phyloP scores from a whole-genome alignment of 2,888 invertebrate genomes.

The Hedya salicella region DNA sequence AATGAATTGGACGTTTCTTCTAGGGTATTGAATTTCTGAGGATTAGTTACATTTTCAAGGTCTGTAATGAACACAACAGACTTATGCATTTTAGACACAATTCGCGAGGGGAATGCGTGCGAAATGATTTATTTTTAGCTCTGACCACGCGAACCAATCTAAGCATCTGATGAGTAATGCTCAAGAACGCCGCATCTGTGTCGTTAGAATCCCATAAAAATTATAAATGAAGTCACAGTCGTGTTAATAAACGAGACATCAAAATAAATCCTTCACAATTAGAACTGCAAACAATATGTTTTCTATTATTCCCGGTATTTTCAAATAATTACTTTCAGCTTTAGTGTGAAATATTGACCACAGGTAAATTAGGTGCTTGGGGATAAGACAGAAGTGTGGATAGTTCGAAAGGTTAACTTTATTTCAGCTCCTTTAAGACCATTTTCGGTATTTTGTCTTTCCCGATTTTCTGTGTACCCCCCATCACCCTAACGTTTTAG shows the following conservation, averaged over 20 bases:
- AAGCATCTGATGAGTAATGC: conserved; percentile 10
- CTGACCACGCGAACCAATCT: conserved; percentile 5
- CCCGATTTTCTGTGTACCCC: too few species aligned
- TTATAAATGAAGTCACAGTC: conserved; percentile 12
- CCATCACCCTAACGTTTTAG: too few species aligned
- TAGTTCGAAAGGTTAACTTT: too few species aligned
- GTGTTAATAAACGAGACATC: neutral
- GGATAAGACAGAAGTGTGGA: too few species aligned
- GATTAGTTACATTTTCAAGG: neutral
- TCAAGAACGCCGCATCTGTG: neutral
- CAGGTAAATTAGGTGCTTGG: too few species aligned
- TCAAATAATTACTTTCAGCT: too few species aligned
- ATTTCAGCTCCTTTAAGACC: too few species aligned
- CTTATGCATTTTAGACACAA: conserved; percentile 8
- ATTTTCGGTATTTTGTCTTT: too few species aligned
- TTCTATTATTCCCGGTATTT: too few species aligned
- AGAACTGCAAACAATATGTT: too few species aligned
- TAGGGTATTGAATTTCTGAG: neutral
- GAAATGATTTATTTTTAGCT: conserved; percentile 9
- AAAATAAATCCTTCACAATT: too few species aligned
- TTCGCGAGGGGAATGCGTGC: conserved; percentile 8
- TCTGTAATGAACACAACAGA: neutral
- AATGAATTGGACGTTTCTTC: neutral
- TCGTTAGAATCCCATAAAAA: conserved; percentile 4
- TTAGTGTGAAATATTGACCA: too few species aligned